A percentile compares a stretch with the other conserved stretches of the same genome.
These are phyloP conservation scores for Acrobasis repandana DNA, from an alignment of 2,888 invertebrate species.

Conservation along the genomic window DNA sequence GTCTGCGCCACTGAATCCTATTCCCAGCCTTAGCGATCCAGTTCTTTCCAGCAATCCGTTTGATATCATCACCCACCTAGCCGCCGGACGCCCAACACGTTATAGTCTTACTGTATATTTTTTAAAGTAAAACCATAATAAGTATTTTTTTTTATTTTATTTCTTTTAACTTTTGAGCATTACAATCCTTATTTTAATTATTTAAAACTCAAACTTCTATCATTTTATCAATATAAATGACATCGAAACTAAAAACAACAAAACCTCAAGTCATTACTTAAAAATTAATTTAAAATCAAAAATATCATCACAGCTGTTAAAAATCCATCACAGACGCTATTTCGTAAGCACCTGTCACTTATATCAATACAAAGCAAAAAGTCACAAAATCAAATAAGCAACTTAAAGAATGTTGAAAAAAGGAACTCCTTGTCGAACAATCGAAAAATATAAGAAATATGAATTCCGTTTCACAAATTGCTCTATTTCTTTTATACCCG, in stretches of 20 bases:
- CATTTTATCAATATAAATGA: not conserved
- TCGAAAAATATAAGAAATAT: constrained; percentile 43
- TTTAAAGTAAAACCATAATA: too few relatives aligned
- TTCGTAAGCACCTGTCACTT: constrained; percentile 25
- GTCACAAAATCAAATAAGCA: constrained; percentile 13
- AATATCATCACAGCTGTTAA: constrained; percentile 21
- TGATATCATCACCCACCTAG: too few relatives aligned
- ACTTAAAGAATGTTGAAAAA: constrained; percentile 20
- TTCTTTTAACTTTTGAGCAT: too few relatives aligned
- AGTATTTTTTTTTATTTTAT: too few relatives aligned
- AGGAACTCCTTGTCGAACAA: constrained; percentile 29
- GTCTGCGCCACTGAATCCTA: too few relatives aligned
- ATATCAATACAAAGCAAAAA: constrained; percentile 8
- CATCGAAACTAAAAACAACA: not conserved
- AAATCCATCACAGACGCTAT: constrained; percentile 17
- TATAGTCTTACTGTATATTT: too few relatives aligned
- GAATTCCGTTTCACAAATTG: constrained; percentile 58
- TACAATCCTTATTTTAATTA: too few relatives aligned
- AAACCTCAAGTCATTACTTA: not conserved
- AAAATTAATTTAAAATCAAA: constrained; percentile 18
- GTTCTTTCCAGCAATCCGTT: too few relatives aligned
- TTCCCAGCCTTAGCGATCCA: too few relatives aligned
- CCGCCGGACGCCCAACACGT: too few relatives aligned
- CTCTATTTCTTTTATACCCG: constrained; percentile 64
- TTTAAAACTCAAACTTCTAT: not conserved